Percentiles rank a stretch among this genome's conserved stretches.
phyloP scores from a whole-genome alignment of 2,797 vertebrate genomes.

The Micromesistius poutassou region DNA sequence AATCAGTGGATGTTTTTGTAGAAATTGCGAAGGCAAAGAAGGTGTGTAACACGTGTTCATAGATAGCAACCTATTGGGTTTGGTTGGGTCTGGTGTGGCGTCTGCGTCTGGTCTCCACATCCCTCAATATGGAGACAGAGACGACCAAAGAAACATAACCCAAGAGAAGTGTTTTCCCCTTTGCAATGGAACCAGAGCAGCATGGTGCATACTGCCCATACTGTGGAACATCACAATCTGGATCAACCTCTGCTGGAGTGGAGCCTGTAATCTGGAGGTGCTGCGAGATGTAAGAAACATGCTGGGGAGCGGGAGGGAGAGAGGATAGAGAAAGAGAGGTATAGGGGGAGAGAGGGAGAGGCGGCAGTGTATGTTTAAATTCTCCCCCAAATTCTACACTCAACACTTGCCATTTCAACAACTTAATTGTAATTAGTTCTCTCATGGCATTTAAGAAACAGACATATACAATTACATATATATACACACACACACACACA shows the following conservation, averaged over 20 bases:
- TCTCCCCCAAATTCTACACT: background rate
- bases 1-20: too few relatives aligned
- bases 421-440: background rate
- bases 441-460: background rate
- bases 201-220: too few relatives aligned
- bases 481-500: background rate
- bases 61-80: background rate
- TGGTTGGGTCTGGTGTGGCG: too few relatives aligned
- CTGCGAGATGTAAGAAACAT: too few relatives aligned
- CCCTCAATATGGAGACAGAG: too few relatives aligned
- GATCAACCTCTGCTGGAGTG: too few relatives aligned
- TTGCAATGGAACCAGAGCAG: too few relatives aligned
- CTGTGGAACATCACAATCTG: too few relatives aligned
- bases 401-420: background rate
- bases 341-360: conserved; percentile 1
- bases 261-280: background rate
- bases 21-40: too few relatives aligned
- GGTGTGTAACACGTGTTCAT: background rate
- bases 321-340: background rate
- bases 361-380: background rate
- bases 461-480: background rate
- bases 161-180: too few relatives aligned
- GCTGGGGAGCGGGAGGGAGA: background rate
- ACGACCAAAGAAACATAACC: too few relatives aligned
- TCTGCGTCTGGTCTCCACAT: too few relatives aligned